Conservation (phyloP, 2,797 vertebrate genomes). For the Gymnothorax reevesii region DNA sequence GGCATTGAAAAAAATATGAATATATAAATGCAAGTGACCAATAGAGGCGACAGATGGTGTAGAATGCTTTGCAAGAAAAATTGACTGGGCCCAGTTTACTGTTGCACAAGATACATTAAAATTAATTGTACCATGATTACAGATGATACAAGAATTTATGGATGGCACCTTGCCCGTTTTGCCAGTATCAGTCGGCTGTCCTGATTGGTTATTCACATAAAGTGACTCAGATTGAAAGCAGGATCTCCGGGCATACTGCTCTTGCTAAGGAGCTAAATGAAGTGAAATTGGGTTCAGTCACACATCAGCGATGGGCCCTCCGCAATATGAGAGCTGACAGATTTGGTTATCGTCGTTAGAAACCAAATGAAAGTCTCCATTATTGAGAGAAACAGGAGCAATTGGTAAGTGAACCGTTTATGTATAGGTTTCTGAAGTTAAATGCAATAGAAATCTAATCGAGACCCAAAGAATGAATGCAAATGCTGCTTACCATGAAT, state of each 20-base stretch:
- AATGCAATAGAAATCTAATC: neutral
- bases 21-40: neutral
- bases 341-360: neutral
- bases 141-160: neutral
- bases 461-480: neutral
- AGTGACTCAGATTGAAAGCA: neutral
- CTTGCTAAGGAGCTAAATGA: neutral
- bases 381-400: neutral
- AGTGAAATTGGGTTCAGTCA: neutral
- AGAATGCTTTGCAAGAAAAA: too few species aligned
- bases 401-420: neutral
- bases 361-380: constrained; percentile 3
- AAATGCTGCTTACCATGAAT: neutral
- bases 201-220: neutral
- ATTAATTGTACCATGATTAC: neutral
- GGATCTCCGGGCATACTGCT: too few species aligned
- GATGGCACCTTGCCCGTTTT: neutral
- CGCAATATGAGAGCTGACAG: neutral
- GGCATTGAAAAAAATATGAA: neutral
- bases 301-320: neutral
- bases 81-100: too few species aligned
- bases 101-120: neutral
- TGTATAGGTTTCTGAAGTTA: neutral
- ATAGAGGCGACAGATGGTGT: neutral
- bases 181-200: neutral